A percentile compares a stretch with the other conserved stretches of the same genome.
Evolutionary conservation across 2,113 vertebrate genomes (phyloP).

Genomic region (Engystomops pustulosus): DNA sequence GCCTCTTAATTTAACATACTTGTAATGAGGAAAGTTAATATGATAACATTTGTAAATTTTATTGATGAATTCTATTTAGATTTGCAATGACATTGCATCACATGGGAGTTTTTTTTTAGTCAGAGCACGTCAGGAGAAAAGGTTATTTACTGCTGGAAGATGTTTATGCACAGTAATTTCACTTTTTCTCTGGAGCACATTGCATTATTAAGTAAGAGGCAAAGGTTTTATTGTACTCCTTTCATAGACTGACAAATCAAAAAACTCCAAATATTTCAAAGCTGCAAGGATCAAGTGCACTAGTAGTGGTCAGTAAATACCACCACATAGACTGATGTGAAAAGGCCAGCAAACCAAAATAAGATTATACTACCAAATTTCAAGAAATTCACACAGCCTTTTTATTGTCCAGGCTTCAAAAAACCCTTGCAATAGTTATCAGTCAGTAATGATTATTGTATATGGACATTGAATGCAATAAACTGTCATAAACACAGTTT

Average conservation of each 20-base stretch:
- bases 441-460: too few relatives aligned
- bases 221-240: not conserved
- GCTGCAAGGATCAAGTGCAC: not conserved
- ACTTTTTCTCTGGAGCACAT: slow-evolving; percentile 32
- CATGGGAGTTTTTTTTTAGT: slow-evolving; percentile 18
- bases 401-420: too few relatives aligned
- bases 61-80: slow-evolving; percentile 59
- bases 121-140: slow-evolving; percentile 30
- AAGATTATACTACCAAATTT: not conserved
- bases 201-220: slow-evolving; percentile 20
- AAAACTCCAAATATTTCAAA: not conserved
- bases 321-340: not conserved
- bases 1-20: slow-evolving; percentile 46
- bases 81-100: slow-evolving; percentile 41
- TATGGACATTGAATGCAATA: too few relatives aligned
- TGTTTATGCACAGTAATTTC: slow-evolving; percentile 15
- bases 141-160: slow-evolving; percentile 52
- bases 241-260: not conserved
- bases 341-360: not conserved
- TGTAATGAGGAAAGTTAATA: slow-evolving; percentile 50
- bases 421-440: too few relatives aligned
- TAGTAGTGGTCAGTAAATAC: not conserved
- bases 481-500: too few relatives aligned
- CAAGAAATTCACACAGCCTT: not conserved
- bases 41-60: slow-evolving; percentile 58